Conservation (phyloP, 1,140 invertebrate genomes). For the Drosophila pachea region DNA sequence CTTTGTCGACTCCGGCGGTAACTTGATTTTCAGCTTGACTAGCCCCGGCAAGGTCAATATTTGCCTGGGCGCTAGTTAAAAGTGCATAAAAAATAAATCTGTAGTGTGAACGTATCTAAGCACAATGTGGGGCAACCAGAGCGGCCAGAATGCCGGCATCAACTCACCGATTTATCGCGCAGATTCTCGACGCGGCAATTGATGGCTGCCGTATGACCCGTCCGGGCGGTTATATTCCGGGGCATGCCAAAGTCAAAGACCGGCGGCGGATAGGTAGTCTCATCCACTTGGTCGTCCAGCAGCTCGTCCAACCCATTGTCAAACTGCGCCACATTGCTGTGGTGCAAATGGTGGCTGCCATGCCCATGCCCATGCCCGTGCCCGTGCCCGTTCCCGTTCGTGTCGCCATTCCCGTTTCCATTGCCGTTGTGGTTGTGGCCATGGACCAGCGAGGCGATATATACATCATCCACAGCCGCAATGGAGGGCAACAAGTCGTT, state of each 20-base stretch:
- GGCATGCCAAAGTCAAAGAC: conserved; percentile 88
- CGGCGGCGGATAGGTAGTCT: conserved; percentile 81
- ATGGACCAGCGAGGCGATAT: conserved; percentile 60
- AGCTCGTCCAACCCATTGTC: conserved; percentile 54
- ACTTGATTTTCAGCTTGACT: conserved; percentile 74
- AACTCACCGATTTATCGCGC: conserved; percentile 89
- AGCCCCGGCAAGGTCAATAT: conserved; percentile 54
- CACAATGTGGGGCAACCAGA: conserved; percentile 31
- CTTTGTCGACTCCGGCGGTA: conserved; percentile 46
- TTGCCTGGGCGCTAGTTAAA: conserved; percentile 53
- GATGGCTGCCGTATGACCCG: conserved; percentile 90
- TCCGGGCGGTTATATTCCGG: conserved; percentile 89
- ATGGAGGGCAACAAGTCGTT: conserved; percentile 62
- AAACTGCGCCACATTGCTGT: conserved; percentile 52
- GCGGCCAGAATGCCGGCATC: neutral
- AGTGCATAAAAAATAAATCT: conserved; percentile 56
- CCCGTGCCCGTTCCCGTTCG: conserved; percentile 3
- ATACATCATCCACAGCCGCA: conserved; percentile 63
- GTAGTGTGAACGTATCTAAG: conserved; percentile 29
- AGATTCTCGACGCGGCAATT: conserved; percentile 90
- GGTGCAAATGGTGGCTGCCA: conserved; percentile 31
- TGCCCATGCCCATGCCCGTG: conserved; percentile 5
- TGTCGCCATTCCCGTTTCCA: conserved; percentile 3
- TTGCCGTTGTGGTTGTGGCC: conserved; percentile 48
- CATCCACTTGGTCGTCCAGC: conserved; percentile 46